Conservation (phyloP, 2,113 vertebrate genomes). For the Bungarus multicinctus region DNA sequence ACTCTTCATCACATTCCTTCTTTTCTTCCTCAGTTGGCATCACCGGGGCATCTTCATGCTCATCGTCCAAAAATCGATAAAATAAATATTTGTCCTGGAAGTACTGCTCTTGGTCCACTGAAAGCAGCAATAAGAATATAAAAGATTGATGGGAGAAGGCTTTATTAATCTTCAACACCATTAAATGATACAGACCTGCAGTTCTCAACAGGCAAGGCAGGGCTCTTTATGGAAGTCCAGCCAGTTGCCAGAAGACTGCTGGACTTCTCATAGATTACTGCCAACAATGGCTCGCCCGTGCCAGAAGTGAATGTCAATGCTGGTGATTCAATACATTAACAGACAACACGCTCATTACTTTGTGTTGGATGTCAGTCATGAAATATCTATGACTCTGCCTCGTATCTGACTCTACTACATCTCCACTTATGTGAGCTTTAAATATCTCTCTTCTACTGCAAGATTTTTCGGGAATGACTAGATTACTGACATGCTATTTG, state of each 20-base stretch:
- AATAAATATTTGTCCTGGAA: slow-evolving; percentile 99
- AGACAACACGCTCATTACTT: background rate
- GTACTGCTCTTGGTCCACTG: slow-evolving; percentile 92
- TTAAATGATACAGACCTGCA: slow-evolving; percentile 4
- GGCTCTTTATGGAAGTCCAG: background rate
- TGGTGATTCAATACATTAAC: background rate
- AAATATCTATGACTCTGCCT: background rate
- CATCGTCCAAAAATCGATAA: slow-evolving; percentile 96
- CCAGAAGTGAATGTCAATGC: background rate
- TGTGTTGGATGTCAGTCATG: background rate
- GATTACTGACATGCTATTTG: background rate
- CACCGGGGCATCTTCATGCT: slow-evolving; percentile 77
- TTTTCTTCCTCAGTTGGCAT: slow-evolving; percentile 86
- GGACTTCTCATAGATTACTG: background rate
- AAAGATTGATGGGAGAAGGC: background rate
- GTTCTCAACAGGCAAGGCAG: background rate
- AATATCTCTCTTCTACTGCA: background rate
- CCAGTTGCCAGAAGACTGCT: background rate
- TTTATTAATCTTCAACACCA: background rate
- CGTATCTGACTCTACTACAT: background rate
- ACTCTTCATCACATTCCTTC: slow-evolving; percentile 90
- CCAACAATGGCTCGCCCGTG: background rate
- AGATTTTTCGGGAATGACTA: background rate
- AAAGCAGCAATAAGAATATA: slow-evolving; percentile 6
- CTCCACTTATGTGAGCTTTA: background rate